Evolutionary conservation across 64 coral and sea anemone species (phyloP).

Genomic region (Montipora efflorescens): DNA sequence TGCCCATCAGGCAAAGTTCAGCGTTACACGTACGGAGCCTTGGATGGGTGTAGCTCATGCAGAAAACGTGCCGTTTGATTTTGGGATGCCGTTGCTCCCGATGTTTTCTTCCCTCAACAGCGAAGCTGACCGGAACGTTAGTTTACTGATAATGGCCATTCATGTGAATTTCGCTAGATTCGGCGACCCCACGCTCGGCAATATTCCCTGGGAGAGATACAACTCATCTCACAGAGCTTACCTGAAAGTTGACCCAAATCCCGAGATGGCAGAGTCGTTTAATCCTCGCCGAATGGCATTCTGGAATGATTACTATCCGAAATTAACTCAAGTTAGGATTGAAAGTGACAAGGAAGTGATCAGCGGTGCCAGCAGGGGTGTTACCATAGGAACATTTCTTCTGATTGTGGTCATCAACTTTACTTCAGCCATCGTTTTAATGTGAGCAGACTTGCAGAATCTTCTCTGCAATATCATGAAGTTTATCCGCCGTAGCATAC

Average conservation of each 20-base stretch:
- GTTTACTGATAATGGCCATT: slow-evolving; percentile 55
- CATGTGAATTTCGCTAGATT: slow-evolving; percentile 74
- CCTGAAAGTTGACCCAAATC: slow-evolving; percentile 25
- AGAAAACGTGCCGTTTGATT: slow-evolving; percentile 68
- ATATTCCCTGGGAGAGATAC: slow-evolving; percentile 35
- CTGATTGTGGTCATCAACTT: background rate
- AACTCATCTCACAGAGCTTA: slow-evolving; percentile 31
- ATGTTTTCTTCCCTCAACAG: slow-evolving; percentile 22
- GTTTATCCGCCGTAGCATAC: no score
- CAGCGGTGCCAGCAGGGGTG: background rate
- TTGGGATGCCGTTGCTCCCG: slow-evolving; percentile 40
- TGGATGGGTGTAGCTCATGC: slow-evolving; percentile 67
- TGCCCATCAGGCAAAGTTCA: slow-evolving; percentile 21
- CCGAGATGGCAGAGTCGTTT: slow-evolving; percentile 44
- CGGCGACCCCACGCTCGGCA: slow-evolving; percentile 47
- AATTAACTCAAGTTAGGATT: slow-evolving; percentile 2
- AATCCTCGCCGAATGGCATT: slow-evolving; percentile 36
- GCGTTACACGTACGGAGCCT: background rate
- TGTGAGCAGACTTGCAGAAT: background rate
- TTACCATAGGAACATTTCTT: background rate
- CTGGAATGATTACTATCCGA: slow-evolving; percentile 85
- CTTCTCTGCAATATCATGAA: no score
- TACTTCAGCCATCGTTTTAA: background rate
- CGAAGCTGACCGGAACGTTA: slow-evolving; percentile 68
- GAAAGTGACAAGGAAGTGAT: background rate